Evolutionary conservation across 2,797 vertebrate species (phyloP).

Genomic region (Manis pentadactyla): DNA sequence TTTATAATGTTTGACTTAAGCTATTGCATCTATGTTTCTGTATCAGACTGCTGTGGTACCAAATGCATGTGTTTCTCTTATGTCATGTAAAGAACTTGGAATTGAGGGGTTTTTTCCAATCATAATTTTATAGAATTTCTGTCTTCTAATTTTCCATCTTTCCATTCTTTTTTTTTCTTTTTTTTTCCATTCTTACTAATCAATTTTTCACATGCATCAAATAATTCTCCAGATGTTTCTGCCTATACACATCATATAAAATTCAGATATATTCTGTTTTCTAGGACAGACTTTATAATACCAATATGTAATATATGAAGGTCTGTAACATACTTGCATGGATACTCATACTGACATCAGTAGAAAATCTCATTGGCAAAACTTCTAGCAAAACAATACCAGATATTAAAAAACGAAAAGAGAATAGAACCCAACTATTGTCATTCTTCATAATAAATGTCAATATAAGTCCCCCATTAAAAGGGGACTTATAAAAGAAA

Average conservation of each 20-base stretch:
- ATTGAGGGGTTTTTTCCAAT: background rate
- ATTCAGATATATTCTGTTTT: constrained; percentile 17
- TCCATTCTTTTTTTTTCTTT: background rate
- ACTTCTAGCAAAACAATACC: constrained; percentile 12
- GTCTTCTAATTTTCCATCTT: background rate
- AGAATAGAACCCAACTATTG: background rate
- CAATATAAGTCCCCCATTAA: too few relatives aligned
- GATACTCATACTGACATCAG: background rate
- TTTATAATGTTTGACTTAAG: background rate
- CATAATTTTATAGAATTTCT: background rate
- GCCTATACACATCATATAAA: background rate
- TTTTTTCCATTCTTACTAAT: too few relatives aligned
- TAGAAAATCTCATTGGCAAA: constrained; percentile 40
- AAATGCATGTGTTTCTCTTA: background rate
- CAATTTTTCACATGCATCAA: background rate
- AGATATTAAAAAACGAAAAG: background rate
- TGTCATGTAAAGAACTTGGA: background rate
- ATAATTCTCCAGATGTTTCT: background rate
- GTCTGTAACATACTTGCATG: background rate
- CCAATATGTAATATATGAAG: background rate
- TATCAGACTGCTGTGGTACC: background rate
- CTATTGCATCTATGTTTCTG: background rate
- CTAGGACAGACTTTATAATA: constrained; percentile 11
- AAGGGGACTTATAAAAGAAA: background rate
- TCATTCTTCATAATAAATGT: background rate